phyloP scores from a whole-genome alignment of 2,113 vertebrate genomes.

The Esox niger region DNA sequence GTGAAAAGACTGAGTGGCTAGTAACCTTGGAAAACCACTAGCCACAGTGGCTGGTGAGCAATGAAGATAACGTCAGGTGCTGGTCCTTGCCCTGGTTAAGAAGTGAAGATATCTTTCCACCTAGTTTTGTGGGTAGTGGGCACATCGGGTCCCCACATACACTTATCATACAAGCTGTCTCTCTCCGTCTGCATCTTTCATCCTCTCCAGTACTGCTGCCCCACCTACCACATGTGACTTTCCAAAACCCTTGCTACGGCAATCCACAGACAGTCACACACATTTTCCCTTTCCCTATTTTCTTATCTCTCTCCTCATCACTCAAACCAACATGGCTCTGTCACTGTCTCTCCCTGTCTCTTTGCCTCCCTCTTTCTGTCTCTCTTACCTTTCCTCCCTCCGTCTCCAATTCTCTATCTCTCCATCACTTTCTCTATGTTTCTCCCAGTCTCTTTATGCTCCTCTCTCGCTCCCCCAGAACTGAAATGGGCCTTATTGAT shows the following conservation, averaged over 20 bases:
- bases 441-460: not conserved
- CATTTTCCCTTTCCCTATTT: not conserved
- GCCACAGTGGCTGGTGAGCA: no score
- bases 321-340: no score
- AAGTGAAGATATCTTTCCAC: no score
- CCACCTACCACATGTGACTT: no score
- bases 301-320: not conserved
- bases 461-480: not conserved
- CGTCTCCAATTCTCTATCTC: slow-evolving; percentile 15
- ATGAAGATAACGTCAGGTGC: no score
- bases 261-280: slow-evolving; percentile 13
- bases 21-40: no score
- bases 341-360: slow-evolving; percentile 4
- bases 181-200: slow-evolving; percentile 2
- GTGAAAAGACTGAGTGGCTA: no score
- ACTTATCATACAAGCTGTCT: not conserved
- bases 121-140: no score
- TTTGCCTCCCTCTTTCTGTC: slow-evolving; percentile 8
- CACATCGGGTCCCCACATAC: no score
- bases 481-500: slow-evolving; percentile 49
- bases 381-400: slow-evolving; percentile 19
- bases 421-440: not conserved
- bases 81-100: no score
- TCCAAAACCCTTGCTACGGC: slow-evolving; percentile 25
- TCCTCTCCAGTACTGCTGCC: no score